Conservation (phyloP, 2,888 invertebrate genomes). For the Alviniconcha strummeri region DNA sequence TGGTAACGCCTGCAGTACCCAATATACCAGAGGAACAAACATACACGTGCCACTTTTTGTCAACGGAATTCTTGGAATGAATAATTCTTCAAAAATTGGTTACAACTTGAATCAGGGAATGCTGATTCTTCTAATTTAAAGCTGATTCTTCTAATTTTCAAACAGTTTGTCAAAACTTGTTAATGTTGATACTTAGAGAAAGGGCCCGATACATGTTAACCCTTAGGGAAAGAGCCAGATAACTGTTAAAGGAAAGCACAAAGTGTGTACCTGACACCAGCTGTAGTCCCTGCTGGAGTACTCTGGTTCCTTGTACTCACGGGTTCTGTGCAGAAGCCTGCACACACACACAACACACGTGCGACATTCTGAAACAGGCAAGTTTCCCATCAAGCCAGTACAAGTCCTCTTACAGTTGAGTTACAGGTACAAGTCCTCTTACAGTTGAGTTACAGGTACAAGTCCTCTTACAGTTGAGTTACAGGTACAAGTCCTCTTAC, state of each 20-base stretch:
- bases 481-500: too few species aligned
- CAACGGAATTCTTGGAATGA: too few species aligned
- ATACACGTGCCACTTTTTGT: not conserved
- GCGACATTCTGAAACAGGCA: too few species aligned
- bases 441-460: too few species aligned
- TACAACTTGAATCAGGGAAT: too few species aligned
- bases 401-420: too few species aligned
- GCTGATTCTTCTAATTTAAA: too few species aligned
- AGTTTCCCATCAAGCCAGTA: too few species aligned
- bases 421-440: too few species aligned
- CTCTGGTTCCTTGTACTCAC: constrained; percentile 50
- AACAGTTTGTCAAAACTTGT: not conserved
- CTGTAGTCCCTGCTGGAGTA: constrained; percentile 48
- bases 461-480: too few species aligned
- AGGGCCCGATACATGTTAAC: not conserved
- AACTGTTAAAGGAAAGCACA: not conserved
- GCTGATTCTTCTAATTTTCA: not conserved
- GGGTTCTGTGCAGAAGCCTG: constrained; percentile 55
- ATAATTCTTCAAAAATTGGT: too few species aligned
- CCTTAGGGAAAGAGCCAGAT: not conserved
- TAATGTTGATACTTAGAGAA: not conserved
- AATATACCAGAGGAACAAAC: not conserved
- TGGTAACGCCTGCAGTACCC: not conserved
- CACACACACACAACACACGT: constrained; percentile 17
- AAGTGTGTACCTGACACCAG: constrained; percentile 57